These are phyloP conservation scores for Puntigrus tetrazona DNA, from an alignment of 2,113 vertebrate genomes.

Conservation along the genomic window DNA sequence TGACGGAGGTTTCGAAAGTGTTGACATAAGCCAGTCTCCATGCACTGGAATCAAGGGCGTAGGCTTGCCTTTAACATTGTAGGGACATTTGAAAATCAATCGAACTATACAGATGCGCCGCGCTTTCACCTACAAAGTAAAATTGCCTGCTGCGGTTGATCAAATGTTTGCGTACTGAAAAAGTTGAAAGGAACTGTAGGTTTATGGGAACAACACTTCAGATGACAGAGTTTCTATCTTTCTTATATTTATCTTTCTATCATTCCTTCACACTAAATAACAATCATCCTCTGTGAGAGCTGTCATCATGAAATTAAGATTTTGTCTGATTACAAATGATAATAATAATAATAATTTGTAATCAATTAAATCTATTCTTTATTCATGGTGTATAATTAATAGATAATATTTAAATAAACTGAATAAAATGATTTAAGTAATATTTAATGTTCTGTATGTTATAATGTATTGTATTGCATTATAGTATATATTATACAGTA, in stretches of 20 bases:
- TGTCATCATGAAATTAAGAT: too few species aligned
- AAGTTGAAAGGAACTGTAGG: not conserved
- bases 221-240: not conserved
- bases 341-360: not conserved
- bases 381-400: too few species aligned
- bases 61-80: slow-evolving; percentile 9
- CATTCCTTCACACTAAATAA: too few species aligned
- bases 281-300: not conserved
- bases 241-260: too few species aligned
- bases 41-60: slow-evolving; percentile 1
- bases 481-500: too few species aligned
- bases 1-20: slow-evolving; percentile 28
- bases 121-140: not conserved
- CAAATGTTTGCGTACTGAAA: not conserved
- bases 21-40: slow-evolving; percentile 2
- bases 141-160: not conserved
- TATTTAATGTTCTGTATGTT: too few species aligned
- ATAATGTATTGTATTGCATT: too few species aligned
- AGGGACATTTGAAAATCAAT: slow-evolving; percentile 9
- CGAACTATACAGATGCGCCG: not conserved
- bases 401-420: too few species aligned
- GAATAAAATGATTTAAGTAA: too few species aligned
- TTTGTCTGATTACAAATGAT: too few species aligned
- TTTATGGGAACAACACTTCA: not conserved
- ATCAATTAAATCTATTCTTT: not conserved